Conservation (phyloP, 2,888 invertebrate genomes). For the Oxyteleia sp. region DNA sequence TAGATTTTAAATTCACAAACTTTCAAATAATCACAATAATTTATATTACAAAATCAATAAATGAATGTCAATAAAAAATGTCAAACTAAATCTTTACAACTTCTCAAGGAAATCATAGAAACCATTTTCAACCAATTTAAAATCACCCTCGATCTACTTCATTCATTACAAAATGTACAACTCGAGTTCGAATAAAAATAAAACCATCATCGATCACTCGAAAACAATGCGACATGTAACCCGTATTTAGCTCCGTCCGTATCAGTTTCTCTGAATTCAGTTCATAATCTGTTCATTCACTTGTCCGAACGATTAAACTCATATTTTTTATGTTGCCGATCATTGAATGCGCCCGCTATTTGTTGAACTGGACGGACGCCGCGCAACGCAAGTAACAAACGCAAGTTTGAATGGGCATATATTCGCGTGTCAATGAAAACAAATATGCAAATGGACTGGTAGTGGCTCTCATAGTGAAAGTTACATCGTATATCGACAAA, state of each 20-base stretch:
- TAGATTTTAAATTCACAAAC: too few species aligned
- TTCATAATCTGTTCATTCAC: conserved; percentile 47
- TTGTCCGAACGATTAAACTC: conserved; percentile 52
- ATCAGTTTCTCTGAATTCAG: conserved; percentile 20
- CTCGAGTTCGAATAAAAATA: background rate
- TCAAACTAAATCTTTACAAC: too few species aligned
- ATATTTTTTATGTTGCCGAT: conserved; percentile 51
- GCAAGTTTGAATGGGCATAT: conserved; percentile 42
- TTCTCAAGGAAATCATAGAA: too few species aligned
- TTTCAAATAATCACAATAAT: too few species aligned
- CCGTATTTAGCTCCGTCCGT: conserved; percentile 11
- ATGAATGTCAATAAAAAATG: too few species aligned
- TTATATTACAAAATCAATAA: too few species aligned
- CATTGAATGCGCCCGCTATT: conserved; percentile 30
- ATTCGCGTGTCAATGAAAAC: conserved; percentile 62
- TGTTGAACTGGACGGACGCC: conserved; percentile 19
- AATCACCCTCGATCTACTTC: too few species aligned
- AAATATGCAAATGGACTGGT: conserved; percentile 65
- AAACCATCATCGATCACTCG: background rate
- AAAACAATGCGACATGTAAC: conserved; percentile 12
- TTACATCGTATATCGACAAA: conserved; percentile 62
- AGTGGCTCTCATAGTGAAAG: conserved; percentile 57
- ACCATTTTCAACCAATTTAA: too few species aligned
- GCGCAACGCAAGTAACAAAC: conserved; percentile 34
- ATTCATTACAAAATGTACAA: too few species aligned